Conservation (phyloP, 1,140 invertebrate species). For the Neuroterus valhalla region DNA sequence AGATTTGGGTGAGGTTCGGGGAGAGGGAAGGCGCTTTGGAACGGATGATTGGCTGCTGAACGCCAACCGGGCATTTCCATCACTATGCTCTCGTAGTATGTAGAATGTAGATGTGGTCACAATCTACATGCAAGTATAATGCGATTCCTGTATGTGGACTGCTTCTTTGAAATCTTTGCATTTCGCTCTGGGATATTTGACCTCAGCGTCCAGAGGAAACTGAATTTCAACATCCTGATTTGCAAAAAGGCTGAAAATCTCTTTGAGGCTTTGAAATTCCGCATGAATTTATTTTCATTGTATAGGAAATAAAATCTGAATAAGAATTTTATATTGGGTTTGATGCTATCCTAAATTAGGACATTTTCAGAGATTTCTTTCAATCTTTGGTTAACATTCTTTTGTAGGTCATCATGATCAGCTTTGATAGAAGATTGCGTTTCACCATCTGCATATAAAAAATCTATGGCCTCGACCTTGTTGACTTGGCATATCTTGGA, state of each 20-base stretch:
- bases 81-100: slow-evolving; percentile 49
- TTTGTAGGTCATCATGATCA: no score
- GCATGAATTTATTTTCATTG: neutral
- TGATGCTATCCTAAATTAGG: no score
- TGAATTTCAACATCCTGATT: slow-evolving; percentile 1
- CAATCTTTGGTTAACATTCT: no score
- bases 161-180: slow-evolving; percentile 19
- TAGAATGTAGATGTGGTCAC: slow-evolving; percentile 16
- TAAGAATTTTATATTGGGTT: no score
- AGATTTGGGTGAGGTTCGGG: neutral
- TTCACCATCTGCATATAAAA: no score
- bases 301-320: no score
- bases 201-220: slow-evolving; percentile 21
- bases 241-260: neutral
- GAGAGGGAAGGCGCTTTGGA: neutral
- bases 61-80: slow-evolving; percentile 58
- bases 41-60: slow-evolving; percentile 62
- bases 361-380: no score
- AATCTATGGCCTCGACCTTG: no score
- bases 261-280: neutral
- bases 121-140: slow-evolving; percentile 2
- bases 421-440: no score
- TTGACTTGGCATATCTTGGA: no score
- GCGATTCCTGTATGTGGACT: slow-evolving; percentile 14
- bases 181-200: slow-evolving; percentile 8